Conservation (phyloP, 2,797 vertebrate species). For the Melanotaenia nigrans region DNA sequence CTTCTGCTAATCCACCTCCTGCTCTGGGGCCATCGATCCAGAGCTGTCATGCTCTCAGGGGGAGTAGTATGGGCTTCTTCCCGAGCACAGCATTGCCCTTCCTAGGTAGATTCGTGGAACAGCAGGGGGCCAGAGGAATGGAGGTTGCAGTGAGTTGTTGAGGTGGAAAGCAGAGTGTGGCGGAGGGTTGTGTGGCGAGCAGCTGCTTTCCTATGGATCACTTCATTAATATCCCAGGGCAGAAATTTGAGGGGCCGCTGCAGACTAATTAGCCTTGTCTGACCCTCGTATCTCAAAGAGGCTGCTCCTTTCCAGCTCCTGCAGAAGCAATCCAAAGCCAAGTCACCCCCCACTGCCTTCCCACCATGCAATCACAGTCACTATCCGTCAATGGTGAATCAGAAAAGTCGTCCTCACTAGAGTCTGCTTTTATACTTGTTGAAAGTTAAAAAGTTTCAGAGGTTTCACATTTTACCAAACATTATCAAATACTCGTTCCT, state of each 20-base stretch:
- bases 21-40: conserved; percentile 70
- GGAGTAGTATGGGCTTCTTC: conserved; percentile 57
- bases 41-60: conserved; percentile 64
- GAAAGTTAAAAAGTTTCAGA: conserved; percentile 14
- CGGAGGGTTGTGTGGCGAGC: conserved; percentile 55
- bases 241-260: conserved; percentile 80
- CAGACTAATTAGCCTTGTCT: conserved; percentile 84
- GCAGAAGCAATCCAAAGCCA: conserved; percentile 62
- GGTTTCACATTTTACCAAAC: background rate
- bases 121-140: conserved; percentile 42
- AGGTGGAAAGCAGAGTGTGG: conserved; percentile 26
- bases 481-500: background rate
- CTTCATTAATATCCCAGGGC: conserved; percentile 83
- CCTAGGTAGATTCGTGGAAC: conserved; percentile 55
- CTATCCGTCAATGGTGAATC: conserved; percentile 25
- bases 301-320: conserved; percentile 66
- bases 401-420: conserved; percentile 19
- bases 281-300: conserved; percentile 75
- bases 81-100: conserved; percentile 64
- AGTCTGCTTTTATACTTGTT: conserved; percentile 18
- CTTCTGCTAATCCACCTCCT: conserved; percentile 56
- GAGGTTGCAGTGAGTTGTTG: conserved; percentile 52
- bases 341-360: conserved; percentile 41
- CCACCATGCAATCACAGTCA: conserved; percentile 38
- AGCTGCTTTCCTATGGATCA: conserved; percentile 81